Conservation (phyloP, 2,888 invertebrate species). For the Arrhopalites spinosus region DNA sequence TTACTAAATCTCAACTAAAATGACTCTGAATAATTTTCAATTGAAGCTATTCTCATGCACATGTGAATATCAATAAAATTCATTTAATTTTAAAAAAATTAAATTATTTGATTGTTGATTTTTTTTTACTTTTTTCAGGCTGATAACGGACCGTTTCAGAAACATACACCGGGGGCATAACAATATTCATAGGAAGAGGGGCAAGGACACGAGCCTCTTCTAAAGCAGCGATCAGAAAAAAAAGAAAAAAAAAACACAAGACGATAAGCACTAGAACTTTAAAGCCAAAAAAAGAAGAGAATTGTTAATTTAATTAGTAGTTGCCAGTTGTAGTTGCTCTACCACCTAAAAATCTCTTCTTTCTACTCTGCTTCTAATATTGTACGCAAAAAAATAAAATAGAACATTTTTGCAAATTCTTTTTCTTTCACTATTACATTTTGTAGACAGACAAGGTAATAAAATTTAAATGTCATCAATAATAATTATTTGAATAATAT, state of each 20-base stretch:
- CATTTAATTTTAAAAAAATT: no score
- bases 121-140: no score
- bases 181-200: conserved; percentile 13
- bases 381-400: no score
- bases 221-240: conserved; percentile 29
- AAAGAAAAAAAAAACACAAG: conserved; percentile 18
- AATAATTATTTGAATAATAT: neutral
- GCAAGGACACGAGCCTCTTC: conserved; percentile 10
- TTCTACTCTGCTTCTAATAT: neutral
- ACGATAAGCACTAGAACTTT: conserved; percentile 12
- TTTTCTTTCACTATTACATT: no score
- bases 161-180: conserved; percentile 63
- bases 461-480: no score
- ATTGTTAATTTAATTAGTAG: conserved; percentile 6
- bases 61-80: no score
- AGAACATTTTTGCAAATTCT: no score
- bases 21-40: no score
- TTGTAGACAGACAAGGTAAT: no score
- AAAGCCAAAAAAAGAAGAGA: conserved; percentile 3
- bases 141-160: conserved; percentile 64
- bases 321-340: neutral
- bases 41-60: no score
- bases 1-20: no score
- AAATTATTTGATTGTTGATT: no score
- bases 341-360: neutral